A percentile compares a stretch with the other conserved stretches of the same genome.
These are phyloP conservation scores for Limnephilus rhombicus DNA, from an alignment of 2,888 invertebrate species.

Conservation along the genomic window DNA sequence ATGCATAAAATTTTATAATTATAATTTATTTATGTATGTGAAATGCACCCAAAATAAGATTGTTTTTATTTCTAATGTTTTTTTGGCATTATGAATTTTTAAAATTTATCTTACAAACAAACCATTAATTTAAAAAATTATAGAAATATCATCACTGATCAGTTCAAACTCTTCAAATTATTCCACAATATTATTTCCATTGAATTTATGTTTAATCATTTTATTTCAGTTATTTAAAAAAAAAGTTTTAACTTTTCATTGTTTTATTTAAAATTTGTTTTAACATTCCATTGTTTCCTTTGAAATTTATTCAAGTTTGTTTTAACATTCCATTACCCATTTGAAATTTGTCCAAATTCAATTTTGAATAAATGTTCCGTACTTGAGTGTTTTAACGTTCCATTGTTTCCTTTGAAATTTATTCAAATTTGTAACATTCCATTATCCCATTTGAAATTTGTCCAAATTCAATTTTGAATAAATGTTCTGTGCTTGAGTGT, in stretches of 20 bases:
- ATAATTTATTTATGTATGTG: neutral
- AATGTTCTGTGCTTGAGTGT: constrained; percentile 3
- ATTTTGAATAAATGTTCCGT: too few species aligned
- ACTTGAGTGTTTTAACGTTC: too few species aligned
- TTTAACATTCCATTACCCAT: neutral
- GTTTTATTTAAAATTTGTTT: neutral
- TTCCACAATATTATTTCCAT: neutral
- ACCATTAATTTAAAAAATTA: neutral
- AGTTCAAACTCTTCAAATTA: neutral
- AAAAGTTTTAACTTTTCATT: neutral
- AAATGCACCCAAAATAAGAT: neutral
- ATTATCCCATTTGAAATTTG: neutral
- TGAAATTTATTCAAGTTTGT: neutral
- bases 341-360: too few species aligned
- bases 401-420: too few species aligned
- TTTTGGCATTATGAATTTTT: neutral
- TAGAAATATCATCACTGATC: neutral
- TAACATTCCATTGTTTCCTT: neutral
- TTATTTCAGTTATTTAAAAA: neutral
- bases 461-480: neutral
- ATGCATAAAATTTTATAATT: neutral
- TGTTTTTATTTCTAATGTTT: neutral
- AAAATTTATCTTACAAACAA: neutral
- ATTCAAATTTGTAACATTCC: neutral
- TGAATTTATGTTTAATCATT: neutral